A percentile compares a stretch with the other conserved stretches of the same genome.
Evolutionary conservation across 2,113 vertebrate species (phyloP).

Genomic region (Panthera leo): DNA sequence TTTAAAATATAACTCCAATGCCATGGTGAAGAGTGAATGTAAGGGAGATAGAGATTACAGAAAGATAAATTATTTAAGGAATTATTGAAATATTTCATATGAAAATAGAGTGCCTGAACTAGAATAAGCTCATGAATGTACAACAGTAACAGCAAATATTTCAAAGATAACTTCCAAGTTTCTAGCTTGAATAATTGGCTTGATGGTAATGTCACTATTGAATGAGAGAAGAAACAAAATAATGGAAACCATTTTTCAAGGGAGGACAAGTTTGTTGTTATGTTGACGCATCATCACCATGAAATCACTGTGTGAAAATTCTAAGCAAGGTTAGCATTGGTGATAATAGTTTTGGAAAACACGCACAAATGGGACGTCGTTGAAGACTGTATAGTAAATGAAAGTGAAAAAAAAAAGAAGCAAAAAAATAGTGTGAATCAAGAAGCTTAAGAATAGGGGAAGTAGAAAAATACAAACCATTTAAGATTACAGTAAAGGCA

Average conservation of each 20-base stretch:
- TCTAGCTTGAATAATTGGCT: neutral
- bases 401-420: neutral
- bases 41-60: neutral
- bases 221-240: neutral
- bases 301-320: neutral
- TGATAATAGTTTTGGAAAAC: neutral
- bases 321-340: neutral
- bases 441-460: neutral
- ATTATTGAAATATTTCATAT: neutral
- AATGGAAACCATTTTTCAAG: neutral
- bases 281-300: neutral
- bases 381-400: neutral
- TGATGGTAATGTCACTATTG: neutral
- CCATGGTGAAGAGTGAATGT: neutral
- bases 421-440: neutral
- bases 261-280: neutral
- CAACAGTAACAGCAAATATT: neutral
- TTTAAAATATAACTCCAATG: neutral
- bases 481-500: neutral
- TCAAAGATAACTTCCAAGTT: neutral
- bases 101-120: neutral
- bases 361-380: fast-evolving
- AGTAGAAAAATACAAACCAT: neutral
- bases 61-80: neutral
- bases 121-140: neutral